Evolutionary conservation across 1,140 invertebrate genomes (phyloP), one percentile per base, ranked within the genome.

Genomic region (Saccostrea cuccullata): DNA sequence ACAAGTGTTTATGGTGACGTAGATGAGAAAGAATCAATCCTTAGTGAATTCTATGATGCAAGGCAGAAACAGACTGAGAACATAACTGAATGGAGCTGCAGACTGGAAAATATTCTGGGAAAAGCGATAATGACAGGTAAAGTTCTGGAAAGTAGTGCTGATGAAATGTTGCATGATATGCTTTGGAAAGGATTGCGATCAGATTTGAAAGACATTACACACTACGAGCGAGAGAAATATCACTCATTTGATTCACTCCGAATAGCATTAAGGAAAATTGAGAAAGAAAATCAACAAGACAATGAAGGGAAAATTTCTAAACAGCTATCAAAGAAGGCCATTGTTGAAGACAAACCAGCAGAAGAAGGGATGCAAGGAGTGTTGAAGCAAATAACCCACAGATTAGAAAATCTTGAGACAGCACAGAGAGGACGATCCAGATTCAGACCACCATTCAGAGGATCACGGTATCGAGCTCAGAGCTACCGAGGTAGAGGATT

Each of bases 141-240:
- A 20, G 58, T 87, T 1, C 26, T 67, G 23, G 40, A 23, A 9
- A 2, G 4, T 17, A 55, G 55, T 17, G 26, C 26, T 26, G 87
- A 87, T 55, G 20, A 17, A 9, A 87, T 87, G 82, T 23, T 83
- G 85, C 55, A 36, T 36, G 30, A 36, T 36, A 36, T 36, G 30
- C 30, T 36, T 36, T 36, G 30, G 30, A 36, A 36, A 85, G 87
- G 87, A 26, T 11, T 85, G 12, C 1, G 47, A 0, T 64, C 83
- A n/a, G 55, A 20, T 11, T 58, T 88, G 1, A 88, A 88, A n/a
- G 87, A 17, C n/a, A 60, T 85, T n/a, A 88, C 67, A n/a, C 70
- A 86, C 23, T 86, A 82, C 30, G 85, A 88, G 55, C 82, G 82
- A 55, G 40, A 86, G 20, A 30, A 23, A 56, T 82, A 86, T 55